Base-by-base conservation (phyloP, 1,140 invertebrate genomes). In the Brachionus sp. region DNA sequence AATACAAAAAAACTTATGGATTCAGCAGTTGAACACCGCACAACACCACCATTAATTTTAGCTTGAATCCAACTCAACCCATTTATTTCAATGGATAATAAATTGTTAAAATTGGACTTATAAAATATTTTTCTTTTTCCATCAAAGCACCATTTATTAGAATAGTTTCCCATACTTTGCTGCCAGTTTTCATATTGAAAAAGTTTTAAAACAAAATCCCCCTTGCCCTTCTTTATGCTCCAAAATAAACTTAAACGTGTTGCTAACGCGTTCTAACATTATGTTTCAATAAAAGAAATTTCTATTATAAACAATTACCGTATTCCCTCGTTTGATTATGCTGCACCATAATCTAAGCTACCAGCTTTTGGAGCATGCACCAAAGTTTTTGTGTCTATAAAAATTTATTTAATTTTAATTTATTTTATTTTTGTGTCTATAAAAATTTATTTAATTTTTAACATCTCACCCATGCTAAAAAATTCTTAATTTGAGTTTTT, bases 181-280 rank as follows among this genome's bases (percentile, higher is more conserved):
- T 16, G 37, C 66, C 66, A 70, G 66, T 70, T n/a, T 70, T 35
- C 33, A 70, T 70, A 16, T 70, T 33, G 3, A 70, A 12, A 70
- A 70, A 70, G 29, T 70, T 29, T 37, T 70, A 70, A 70, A 16
- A n/a, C n/a, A 70, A 37, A 70, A 70, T n/a, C 66, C 66, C 35
- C 37, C 37, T n/a, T 70, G 6, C 4, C 33, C 66, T 0, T 70
- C 66, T 16, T 37, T 16, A 5, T 70, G 10, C n/a, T 35, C 33
- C 66, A 29, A 70, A 7, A 70, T 70, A 70, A 70, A 70, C 12
- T 70, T 37, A 7, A 70, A 37, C 3, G 66, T 70, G n/a, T 70
- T 70, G n/a, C n/a, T 70, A 12, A 70, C 16, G n/a, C 66, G 29
- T 70, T 70, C 35, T 70, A 37, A 29, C 5, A 70, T 42, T 37